Conservation (phyloP, 2,888 invertebrate species). For the Aspidapion aeneum region DNA sequence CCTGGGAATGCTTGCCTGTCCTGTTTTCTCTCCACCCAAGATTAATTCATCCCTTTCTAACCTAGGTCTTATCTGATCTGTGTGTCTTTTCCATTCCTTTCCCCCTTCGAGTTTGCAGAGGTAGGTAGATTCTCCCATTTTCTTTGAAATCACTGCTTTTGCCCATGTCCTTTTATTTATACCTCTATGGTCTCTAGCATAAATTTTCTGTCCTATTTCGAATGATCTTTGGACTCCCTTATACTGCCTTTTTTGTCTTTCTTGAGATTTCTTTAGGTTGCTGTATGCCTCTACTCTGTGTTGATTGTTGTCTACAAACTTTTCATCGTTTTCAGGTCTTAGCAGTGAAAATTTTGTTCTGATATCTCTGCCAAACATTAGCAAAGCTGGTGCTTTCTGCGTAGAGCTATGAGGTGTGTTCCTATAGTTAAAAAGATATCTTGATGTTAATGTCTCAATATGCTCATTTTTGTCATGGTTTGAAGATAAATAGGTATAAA, state of each 20-base stretch:
- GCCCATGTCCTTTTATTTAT: background rate
- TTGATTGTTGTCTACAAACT: background rate
- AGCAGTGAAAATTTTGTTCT: background rate
- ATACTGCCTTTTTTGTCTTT: too few relatives aligned
- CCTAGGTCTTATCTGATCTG: background rate
- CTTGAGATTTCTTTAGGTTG: background rate
- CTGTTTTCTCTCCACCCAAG: too few relatives aligned
- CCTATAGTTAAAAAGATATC: conserved; percentile 2
- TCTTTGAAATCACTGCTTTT: background rate
- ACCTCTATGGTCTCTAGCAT: background rate
- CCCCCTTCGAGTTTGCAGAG: background rate
- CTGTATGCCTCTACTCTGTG: background rate
- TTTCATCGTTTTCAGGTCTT: background rate
- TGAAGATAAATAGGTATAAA: background rate
- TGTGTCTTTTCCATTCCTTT: too few relatives aligned
- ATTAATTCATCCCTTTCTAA: background rate
- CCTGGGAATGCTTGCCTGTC: too few relatives aligned
- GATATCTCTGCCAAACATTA: background rate
- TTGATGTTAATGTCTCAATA: background rate
- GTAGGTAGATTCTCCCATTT: background rate
- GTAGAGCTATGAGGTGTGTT: background rate
- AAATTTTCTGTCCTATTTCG: background rate
- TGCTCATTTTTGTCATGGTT: background rate
- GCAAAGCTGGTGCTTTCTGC: background rate
- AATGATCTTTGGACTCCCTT: too few relatives aligned